Evolutionary conservation across 2,797 vertebrate species (phyloP).

Genomic region (Muscicapa comitata): DNA sequence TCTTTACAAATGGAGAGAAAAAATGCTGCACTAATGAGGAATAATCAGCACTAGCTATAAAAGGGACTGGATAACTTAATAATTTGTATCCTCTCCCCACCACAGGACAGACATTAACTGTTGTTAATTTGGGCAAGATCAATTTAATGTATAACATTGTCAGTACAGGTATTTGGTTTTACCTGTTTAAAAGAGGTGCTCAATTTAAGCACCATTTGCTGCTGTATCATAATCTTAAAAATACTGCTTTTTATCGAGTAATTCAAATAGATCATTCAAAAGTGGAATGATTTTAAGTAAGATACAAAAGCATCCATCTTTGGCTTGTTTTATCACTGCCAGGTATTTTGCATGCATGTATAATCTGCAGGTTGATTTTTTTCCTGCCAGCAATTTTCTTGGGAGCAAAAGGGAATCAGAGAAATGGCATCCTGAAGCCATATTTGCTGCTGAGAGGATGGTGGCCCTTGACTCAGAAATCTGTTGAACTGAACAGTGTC

Average conservation of each 20-base stretch:
- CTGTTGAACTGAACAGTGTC: neutral
- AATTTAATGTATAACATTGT: neutral
- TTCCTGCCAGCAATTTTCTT: neutral
- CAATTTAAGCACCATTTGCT: neutral
- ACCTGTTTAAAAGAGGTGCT: neutral
- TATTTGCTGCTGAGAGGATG: neutral
- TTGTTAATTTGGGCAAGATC: neutral
- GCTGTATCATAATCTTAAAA: neutral
- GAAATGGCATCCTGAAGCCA: neutral
- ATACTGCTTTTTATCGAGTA: neutral
- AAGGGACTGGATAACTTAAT: neutral
- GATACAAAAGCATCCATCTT: neutral
- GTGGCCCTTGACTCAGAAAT: neutral
- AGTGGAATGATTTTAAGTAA: neutral
- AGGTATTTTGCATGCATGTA: neutral
- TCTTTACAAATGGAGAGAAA: slow-evolving; percentile 60
- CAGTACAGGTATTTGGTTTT: neutral
- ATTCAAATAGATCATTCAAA: neutral
- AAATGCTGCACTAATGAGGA: slow-evolving; percentile 23
- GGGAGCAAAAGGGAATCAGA: neutral
- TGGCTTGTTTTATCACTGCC: neutral
- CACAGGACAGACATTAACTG: neutral
- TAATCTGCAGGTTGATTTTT: neutral
- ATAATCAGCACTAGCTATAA: neutral
- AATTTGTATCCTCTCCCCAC: neutral